A percentile compares a stretch with the other conserved stretches of the same genome.
These are phyloP conservation scores for Xanthia icteritia DNA, from an alignment of 2,888 invertebrate species.

Conservation along the genomic window DNA sequence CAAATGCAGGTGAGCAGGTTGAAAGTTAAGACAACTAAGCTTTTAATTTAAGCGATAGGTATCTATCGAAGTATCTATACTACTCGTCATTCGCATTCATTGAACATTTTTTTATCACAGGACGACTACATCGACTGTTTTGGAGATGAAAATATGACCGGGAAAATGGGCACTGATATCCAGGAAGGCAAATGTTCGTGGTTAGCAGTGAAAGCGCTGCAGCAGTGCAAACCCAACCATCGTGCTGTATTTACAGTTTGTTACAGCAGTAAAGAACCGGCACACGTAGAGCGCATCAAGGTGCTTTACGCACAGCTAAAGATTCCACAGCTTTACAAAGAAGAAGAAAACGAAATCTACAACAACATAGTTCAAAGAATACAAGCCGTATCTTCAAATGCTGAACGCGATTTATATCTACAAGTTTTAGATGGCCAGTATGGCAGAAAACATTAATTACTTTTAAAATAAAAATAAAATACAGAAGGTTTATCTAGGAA, in stretches of 20 bases:
- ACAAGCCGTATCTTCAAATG: slow-evolving; percentile 54
- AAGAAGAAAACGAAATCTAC: slow-evolving; percentile 93
- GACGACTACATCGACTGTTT: slow-evolving; percentile 97
- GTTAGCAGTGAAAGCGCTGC: slow-evolving; percentile 95
- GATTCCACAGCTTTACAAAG: slow-evolving; percentile 92
- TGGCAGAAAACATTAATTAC: slow-evolving; percentile 73
- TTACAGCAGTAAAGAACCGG: slow-evolving; percentile 93
- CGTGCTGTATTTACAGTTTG: slow-evolving; percentile 91
- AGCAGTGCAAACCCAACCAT: slow-evolving; percentile 92
- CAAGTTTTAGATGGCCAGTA: slow-evolving; percentile 94
- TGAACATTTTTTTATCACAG: slow-evolving; percentile 75
- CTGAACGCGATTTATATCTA: slow-evolving; percentile 93
- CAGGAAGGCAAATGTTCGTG: slow-evolving; percentile 98
- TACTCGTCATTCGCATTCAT: background rate
- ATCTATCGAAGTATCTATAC: background rate
- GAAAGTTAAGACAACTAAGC: background rate
- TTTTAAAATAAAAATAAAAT: background rate
- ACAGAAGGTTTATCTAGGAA: background rate
- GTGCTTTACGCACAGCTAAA: slow-evolving; percentile 91
- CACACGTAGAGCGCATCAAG: slow-evolving; percentile 89
- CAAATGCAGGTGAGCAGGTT: slow-evolving; percentile 94
- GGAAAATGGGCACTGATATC: slow-evolving; percentile 97
- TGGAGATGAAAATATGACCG: slow-evolving; percentile 94
- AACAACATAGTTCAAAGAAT: slow-evolving; percentile 90
- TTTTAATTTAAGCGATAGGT: background rate